Conservation (phyloP, 2,797 vertebrate genomes). For the Spinibarbus caldwelli region DNA sequence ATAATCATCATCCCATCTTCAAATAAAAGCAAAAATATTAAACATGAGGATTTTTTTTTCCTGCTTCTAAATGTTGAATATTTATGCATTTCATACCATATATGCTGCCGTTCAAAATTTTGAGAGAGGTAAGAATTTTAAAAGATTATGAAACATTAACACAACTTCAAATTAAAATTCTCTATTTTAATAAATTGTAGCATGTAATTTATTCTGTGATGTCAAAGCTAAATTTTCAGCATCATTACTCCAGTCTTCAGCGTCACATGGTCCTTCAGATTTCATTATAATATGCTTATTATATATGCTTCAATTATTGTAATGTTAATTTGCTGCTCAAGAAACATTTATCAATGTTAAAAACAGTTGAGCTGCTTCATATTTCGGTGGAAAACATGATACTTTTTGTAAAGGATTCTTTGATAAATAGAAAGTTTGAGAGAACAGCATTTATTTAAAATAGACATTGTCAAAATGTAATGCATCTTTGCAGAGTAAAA, state of each 20-base stretch:
- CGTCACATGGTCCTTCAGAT: not conserved
- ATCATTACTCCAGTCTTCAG: not conserved
- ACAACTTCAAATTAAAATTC: not conserved
- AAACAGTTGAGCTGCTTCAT: not conserved
- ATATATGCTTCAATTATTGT: too few species aligned
- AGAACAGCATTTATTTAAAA: too few species aligned
- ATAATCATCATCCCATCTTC: not conserved
- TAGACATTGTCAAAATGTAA: too few species aligned
- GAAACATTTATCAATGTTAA: too few species aligned
- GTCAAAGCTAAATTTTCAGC: not conserved
- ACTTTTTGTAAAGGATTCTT: not conserved
- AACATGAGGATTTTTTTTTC: too few species aligned
- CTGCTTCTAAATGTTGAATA: not conserved
- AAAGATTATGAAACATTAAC: not conserved
- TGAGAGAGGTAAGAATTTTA: too few species aligned
- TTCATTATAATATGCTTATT: not conserved
- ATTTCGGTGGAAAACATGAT: not conserved
- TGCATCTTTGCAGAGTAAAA: not conserved
- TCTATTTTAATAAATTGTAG: not conserved
- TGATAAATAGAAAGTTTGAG: not conserved
- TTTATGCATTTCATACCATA: not conserved
- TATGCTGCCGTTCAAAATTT: not conserved
- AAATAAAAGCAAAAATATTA: too few species aligned
- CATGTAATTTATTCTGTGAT: not conserved
- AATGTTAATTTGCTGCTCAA: too few species aligned